phyloP scores from a whole-genome alignment of 2,888 invertebrate species.

The Chrysomela aeneicollis region DNA sequence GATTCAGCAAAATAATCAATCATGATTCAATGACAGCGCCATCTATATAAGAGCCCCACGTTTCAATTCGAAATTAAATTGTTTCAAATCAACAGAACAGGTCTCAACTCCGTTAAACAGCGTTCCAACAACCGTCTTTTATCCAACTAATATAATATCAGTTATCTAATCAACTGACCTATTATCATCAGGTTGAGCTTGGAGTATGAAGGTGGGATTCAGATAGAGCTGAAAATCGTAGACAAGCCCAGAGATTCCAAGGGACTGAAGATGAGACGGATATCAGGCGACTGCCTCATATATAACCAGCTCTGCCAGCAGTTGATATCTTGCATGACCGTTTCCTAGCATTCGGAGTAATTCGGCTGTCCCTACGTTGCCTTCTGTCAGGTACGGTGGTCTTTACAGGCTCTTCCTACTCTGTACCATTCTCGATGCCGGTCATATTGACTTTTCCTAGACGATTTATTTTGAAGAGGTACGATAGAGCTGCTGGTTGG shows the following conservation, averaged over 20 bases:
- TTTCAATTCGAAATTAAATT: too few relatives aligned
- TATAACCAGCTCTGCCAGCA: conserved; percentile 89
- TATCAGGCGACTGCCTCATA: conserved; percentile 87
- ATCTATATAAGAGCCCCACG: too few relatives aligned
- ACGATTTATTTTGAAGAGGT: background rate
- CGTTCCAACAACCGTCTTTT: too few relatives aligned
- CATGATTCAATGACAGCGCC: too few relatives aligned
- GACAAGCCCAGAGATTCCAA: conserved; percentile 74
- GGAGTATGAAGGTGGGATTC: conserved; percentile 74
- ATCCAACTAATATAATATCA: too few relatives aligned
- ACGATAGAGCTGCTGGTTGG: too few relatives aligned
- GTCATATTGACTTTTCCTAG: background rate
- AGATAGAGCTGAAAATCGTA: conserved; percentile 84
- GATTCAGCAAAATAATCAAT: too few relatives aligned
- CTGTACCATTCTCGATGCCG: background rate
- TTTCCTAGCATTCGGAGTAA: conserved; percentile 62
- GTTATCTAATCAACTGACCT: too few relatives aligned
- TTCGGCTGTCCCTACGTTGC: conserved; percentile 17
- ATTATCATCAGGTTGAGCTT: conserved; percentile 56
- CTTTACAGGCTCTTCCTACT: background rate
- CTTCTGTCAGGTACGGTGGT: too few relatives aligned
- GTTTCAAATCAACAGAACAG: too few relatives aligned
- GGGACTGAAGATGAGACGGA: conserved; percentile 84
- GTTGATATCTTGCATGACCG: conserved; percentile 85
- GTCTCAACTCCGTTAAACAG: too few relatives aligned